Conservation (phyloP, 2,113 vertebrate genomes). For the Phyllostomus discolor region DNA sequence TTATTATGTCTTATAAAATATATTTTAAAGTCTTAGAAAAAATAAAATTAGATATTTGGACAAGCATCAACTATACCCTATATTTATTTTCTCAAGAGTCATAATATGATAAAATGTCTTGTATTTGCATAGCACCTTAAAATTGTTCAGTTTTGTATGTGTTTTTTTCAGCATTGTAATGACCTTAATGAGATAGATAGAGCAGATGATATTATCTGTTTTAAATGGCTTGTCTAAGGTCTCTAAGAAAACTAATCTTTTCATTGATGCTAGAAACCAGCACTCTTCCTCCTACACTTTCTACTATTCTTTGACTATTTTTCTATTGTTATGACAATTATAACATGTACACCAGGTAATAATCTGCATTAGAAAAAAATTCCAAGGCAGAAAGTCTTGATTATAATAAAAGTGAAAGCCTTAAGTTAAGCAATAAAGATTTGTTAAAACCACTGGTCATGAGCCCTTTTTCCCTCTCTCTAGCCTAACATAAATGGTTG, state of each 20-base stretch:
- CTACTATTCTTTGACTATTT: not conserved
- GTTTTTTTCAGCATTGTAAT: not conserved
- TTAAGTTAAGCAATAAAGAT: conserved; percentile 17
- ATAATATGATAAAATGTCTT: not conserved
- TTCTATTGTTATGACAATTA: not conserved
- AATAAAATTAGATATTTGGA: not conserved
- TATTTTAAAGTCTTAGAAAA: not conserved
- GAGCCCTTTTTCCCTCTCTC: not conserved
- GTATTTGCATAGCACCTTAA: not conserved
- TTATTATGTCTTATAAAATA: not conserved
- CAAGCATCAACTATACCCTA: not conserved
- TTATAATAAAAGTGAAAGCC: conserved; percentile 21
- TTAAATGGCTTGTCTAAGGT: conserved; percentile 2
- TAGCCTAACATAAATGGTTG: not conserved
- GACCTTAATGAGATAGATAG: not conserved
- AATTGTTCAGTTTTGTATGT: not conserved
- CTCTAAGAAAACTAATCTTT: not conserved
- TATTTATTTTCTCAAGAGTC: not conserved
- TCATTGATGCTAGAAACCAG: not conserved
- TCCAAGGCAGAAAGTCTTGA: not conserved
- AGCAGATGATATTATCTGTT: not conserved
- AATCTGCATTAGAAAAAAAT: not conserved
- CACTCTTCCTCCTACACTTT: not conserved
- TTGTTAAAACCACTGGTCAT: conserved; percentile 48
- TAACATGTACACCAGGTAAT: not conserved